A percentile compares a stretch with the other conserved stretches of the same genome.
These are phyloP conservation scores for Isurus oxyrinchus DNA, from an alignment of 2,113 vertebrate species.

Conservation along the genomic window DNA sequence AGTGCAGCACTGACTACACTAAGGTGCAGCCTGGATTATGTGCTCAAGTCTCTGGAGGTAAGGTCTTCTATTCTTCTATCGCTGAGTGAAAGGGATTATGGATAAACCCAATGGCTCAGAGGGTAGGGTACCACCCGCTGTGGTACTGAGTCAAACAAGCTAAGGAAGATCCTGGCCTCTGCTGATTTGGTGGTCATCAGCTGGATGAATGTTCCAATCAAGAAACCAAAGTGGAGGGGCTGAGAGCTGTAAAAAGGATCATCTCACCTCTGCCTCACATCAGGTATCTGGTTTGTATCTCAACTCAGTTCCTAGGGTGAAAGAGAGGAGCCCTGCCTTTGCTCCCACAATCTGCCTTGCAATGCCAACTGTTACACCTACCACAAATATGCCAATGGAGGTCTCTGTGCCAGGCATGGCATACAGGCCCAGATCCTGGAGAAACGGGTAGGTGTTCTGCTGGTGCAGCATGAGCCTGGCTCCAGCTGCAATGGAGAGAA, in stretches of 20 bases:
- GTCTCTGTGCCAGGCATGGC: conserved; percentile 65
- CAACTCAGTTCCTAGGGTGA: background rate
- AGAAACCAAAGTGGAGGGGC: background rate
- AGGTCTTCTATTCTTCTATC: no score
- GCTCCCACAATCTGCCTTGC: no score
- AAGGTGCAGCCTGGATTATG: no score
- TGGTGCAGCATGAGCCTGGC: conserved; percentile 65
- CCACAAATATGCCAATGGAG: conserved; percentile 68
- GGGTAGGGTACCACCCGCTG: background rate
- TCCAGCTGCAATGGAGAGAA: conserved; percentile 57
- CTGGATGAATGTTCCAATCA: background rate
- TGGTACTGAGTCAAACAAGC: background rate
- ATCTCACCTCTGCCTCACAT: background rate
- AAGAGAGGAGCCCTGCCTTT: background rate
- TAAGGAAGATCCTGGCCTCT: background rate
- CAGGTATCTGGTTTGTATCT: background rate
- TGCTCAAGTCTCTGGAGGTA: no score
- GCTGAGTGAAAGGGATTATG: no score
- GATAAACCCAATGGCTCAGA: background rate
- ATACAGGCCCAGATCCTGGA: conserved; percentile 68
- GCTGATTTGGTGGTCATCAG: background rate
- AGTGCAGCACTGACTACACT: no score
- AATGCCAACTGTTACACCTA: conserved; percentile 43
- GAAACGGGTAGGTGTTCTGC: conserved; percentile 65
- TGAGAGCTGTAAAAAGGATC: background rate